Evolutionary conservation across 2,797 vertebrate species (phyloP), one percentile per base, ranked within the genome.

Genomic region (Rhinogobio ventralis): DNA sequence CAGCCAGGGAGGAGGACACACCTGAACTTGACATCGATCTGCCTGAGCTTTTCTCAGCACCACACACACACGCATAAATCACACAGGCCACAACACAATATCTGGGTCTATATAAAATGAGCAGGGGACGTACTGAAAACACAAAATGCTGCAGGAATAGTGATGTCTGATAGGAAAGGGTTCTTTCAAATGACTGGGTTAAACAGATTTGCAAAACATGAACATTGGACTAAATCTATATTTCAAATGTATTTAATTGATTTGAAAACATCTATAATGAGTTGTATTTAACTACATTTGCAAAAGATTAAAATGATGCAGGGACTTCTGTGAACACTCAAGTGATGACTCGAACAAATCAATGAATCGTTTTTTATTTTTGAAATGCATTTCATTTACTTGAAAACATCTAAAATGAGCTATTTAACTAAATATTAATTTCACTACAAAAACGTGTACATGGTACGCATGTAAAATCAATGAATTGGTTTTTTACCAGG

Each of bases 1-100:
- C 92, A 80, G 83, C 85, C 85, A 72, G 87, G 86, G 89, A 92
- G 89, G 89, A 91, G 86, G 90, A 93, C 92, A 90, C 94, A 93
- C 93, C 93, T 93, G 92, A 92, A 91, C 91, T 88, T 91, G 91
- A 92, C 91, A 93, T 91, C 57, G 86, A 91, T 90, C 88, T 33
- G 79, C 79, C 75, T 78, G 25, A 84, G 66, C 85, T 82, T 87
- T 83, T 72, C 82, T 82, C 68, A 80, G 79, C 78, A 87, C 60
- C 83, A 83, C 67, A 85, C 87, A 62, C 67, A 57, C 55, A 82
- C 57, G 81, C 51, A 86, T 46, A 79, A 36, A 57, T 60, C 72
- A 60, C 80, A 83, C 51, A 87, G n/a, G 2, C 69, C 62, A 57
- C 69, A 49, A 42, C 74, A 49, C 42, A 49, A 79, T 79, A 64